Evolutionary conservation across 2,888 invertebrate genomes (phyloP), one percentile per base, ranked within the genome.

Genomic region (Coelinius sp.): DNA sequence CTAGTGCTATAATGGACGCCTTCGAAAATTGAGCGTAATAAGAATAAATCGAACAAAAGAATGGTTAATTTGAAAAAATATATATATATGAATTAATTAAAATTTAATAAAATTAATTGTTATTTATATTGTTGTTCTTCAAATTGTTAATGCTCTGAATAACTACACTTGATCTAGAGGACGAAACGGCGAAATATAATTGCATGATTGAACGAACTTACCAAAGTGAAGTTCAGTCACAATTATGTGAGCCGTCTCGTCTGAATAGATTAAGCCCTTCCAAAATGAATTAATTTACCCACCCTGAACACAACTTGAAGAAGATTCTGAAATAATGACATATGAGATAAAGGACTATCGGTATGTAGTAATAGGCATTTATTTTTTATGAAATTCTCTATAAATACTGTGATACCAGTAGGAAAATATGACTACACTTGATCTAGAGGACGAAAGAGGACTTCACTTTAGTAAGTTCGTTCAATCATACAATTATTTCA

Each of bases 131-230:
- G 53, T 12, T 12, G n/a, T 53, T 5, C 14, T 27, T 53, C n/a
- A 25, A n/a, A 25, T 25, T 14, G n/a, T 73, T 68, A 68, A 68
- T 20, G n/a, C 17, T 41, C 25, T 53, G n/a, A n/a, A n/a, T n/a
- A n/a, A 53, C 25, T 14, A 14, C 12, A 53, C 12, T 53, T 73
- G 69, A 69, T 70, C 69, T 71, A 53, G 56, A 56, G 68, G 64
- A 73, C 59, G 71, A 72, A 63, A 67, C 53, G 25, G 46, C 49
- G 68, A 68, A 72, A 63, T 72, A 70, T 59, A 62, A 72, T 71
- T 71, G 59, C 14, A 44, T 44, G 66, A 71, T 71, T 53, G 49
- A 70, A 31, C n/a, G 24, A 52, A 52, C 24, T 52, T 52, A 52
- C 22, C 52, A 17, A 46, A 46, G 31, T 31, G 31, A 31, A 31